A percentile compares a stretch with the other conserved stretches of the same genome.
These are phyloP conservation scores for Aporophyla lueneburgensis DNA, from an alignment of 2,888 invertebrate genomes.

Conservation along the genomic window DNA sequence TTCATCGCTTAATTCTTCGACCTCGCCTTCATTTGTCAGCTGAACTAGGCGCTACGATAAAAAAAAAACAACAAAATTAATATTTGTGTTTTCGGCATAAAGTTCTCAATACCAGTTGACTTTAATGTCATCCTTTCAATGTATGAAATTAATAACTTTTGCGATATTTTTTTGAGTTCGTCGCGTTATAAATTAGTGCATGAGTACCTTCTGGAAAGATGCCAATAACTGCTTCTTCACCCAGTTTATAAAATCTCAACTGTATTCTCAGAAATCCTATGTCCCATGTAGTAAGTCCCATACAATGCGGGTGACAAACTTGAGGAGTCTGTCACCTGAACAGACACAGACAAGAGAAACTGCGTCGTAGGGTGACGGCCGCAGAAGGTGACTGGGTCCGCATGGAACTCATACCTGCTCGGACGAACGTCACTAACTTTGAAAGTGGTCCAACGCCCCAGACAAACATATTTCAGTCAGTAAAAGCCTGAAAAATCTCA, in stretches of 20 bases:
- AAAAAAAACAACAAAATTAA: neutral
- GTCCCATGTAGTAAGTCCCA: neutral
- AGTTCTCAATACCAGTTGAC: neutral
- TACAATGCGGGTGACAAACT: neutral
- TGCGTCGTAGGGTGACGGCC: neutral
- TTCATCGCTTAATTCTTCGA: constrained; percentile 83
- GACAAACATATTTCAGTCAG: neutral
- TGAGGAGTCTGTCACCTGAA: neutral
- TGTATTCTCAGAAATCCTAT: neutral
- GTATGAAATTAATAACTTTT: neutral
- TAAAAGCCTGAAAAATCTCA: neutral
- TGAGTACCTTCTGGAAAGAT: no score
- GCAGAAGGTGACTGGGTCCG: neutral
- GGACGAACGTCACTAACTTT: neutral
- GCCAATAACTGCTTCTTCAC: neutral
- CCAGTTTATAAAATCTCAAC: neutral
- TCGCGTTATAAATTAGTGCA: neutral
- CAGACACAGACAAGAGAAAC: neutral
- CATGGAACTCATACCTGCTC: neutral
- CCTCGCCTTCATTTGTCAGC: constrained; percentile 81
- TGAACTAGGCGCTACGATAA: constrained; percentile 79
- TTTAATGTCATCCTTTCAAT: constrained; percentile 16
- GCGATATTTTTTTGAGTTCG: neutral
- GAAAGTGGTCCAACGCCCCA: neutral
- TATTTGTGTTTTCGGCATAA: no score